Evolutionary conservation across 2,113 vertebrate genomes (phyloP).

Genomic region (Corythornis cristatus): DNA sequence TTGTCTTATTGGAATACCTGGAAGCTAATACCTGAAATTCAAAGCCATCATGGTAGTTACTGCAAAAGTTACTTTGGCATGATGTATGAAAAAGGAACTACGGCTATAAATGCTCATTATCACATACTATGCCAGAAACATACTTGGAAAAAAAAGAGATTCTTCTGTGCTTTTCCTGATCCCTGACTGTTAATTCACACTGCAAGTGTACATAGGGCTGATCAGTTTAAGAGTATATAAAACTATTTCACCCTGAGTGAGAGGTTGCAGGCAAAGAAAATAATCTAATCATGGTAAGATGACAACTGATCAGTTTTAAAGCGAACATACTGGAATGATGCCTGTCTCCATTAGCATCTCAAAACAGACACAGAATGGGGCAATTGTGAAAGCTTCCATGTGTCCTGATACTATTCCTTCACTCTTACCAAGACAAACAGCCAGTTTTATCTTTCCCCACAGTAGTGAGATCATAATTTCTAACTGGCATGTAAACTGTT

Average conservation of each 20-base stretch:
- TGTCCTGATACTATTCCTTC: neutral
- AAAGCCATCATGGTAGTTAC: neutral
- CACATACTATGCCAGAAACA: neutral
- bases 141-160: neutral
- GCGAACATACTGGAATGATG: neutral
- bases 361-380: neutral
- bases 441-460: slow-evolving; percentile 25
- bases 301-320: neutral
- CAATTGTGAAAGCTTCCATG: neutral
- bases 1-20: neutral
- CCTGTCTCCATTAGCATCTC: neutral
- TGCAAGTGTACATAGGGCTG: neutral
- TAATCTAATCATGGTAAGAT: neutral
- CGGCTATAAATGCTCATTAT: neutral
- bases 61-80: neutral
- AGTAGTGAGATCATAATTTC: neutral
- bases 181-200: neutral
- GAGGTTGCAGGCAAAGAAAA: neutral
- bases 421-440: neutral
- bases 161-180: neutral
- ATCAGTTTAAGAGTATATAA: neutral
- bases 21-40: neutral
- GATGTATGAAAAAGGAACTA: neutral
- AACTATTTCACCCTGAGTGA: neutral
- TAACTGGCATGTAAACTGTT: slow-evolving; percentile 45